phyloP scores from a whole-genome alignment of 2,113 vertebrate species.

The Gallinago jamesoni region DNA sequence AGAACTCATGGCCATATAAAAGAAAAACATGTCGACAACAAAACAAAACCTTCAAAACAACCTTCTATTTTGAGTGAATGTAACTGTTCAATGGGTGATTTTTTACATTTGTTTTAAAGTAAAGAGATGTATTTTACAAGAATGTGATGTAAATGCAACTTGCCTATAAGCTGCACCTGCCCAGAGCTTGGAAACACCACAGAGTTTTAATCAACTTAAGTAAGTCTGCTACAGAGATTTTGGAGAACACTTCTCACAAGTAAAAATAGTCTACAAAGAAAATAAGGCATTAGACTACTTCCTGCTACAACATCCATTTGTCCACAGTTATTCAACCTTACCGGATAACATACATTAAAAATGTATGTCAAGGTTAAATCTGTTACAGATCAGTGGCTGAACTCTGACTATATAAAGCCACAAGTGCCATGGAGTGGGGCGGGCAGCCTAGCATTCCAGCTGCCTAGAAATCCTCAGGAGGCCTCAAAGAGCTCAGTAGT shows the following conservation, averaged over 20 bases:
- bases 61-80: not conserved
- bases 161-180: not conserved
- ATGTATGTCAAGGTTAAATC: conserved; percentile 36
- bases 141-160: not conserved
- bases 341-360: conserved; percentile 47
- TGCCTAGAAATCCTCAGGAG: conserved; percentile 45
- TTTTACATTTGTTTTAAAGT: not conserved
- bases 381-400: conserved; percentile 8
- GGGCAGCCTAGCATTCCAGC: conserved; percentile 36
- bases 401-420: conserved; percentile 61
- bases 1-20: not conserved
- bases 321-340: conserved; percentile 23
- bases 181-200: not conserved
- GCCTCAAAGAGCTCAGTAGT: conserved; percentile 5
- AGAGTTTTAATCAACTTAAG: not conserved
- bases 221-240: not conserved
- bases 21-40: not conserved
- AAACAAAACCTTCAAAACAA: not conserved
- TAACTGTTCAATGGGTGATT: not conserved
- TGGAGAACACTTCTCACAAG: not conserved
- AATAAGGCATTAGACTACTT: conserved; percentile 27
- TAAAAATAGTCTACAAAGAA: conserved; percentile 57
- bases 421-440: not conserved
- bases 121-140: not conserved
- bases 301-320: conserved; percentile 43